phyloP scores from a whole-genome alignment of 2,797 vertebrate genomes.

The Manis javanica region DNA sequence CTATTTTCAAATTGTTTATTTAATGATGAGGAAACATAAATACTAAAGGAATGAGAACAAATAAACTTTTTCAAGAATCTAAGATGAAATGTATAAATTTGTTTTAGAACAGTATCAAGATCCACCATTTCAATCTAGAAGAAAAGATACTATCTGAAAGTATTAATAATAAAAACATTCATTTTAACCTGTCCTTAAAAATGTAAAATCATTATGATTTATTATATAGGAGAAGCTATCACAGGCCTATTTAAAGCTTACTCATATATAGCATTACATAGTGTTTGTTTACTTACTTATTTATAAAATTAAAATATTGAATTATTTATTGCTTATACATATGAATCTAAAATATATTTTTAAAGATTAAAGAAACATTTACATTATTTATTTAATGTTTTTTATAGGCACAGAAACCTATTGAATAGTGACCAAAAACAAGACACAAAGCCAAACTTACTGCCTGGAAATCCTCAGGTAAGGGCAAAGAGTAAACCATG shows the following conservation, averaged over 20 bases:
- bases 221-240: background rate
- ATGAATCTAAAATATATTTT: background rate
- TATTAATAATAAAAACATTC: background rate
- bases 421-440: background rate
- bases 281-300: background rate
- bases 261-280: background rate
- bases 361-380: background rate
- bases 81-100: background rate
- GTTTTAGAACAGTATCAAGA: background rate
- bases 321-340: background rate
- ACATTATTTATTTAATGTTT: background rate
- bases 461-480: conserved; percentile 60
- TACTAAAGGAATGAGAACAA: background rate
- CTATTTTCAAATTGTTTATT: background rate
- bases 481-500: background rate
- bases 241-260: background rate
- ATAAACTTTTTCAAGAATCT: background rate
- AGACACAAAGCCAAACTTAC: conserved; percentile 6
- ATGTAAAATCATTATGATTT: background rate
- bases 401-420: conserved; percentile 39
- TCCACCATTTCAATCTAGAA: background rate
- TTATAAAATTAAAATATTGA: background rate
- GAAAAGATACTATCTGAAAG: background rate
- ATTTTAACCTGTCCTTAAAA: background rate
- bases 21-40: background rate